Evolutionary conservation across 2,113 vertebrate genomes (phyloP), one percentile per base, ranked within the genome.

Genomic region (Xiphophorus couchianus): DNA sequence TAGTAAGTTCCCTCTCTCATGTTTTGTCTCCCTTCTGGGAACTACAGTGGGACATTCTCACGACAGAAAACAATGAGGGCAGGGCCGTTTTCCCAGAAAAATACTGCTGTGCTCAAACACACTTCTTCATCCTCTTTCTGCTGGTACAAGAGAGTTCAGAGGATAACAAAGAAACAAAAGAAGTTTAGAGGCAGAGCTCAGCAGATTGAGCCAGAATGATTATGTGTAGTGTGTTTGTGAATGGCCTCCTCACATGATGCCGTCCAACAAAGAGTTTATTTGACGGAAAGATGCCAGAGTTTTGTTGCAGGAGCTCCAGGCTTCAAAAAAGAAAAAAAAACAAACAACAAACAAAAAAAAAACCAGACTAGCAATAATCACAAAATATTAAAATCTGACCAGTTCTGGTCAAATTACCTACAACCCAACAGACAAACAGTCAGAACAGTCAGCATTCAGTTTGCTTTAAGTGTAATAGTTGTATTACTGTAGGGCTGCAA

Each of bases 61-160:
- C 69, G 62, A 80, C 73, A 77, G 84, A 64, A 74, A 73, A 31
- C 30, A 35, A 84, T 81, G 87, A 84, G 69, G 61, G 37, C 22
- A 12, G 71, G 66, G 74, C 65, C 58, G 61, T 79, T 86, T 91
- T 85, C 87, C 88, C 86, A 86, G 81, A 86, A 84, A 72, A 66
- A 1, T 28, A 1, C 29, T 30, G 60, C 42, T 31, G 60, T 78
- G 27, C 30, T 77, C 31, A 73, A 68, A 78, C 71, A 72, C 76
- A 29, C 73, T 4, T 33, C 61, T 62, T 69, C 42, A 71, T 84
- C 82, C 71, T 77, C 68, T 68, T 42, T 90, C 82, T 81, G 25
- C 51, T 58, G 25, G 51, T 87, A 80, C 71, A 60, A 19, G 1
- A 67, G 42, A 29, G 67, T 28, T 22, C 7, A 39, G 0, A 27